A percentile compares a stretch with the other conserved stretches of the same genome.
Evolutionary conservation across 2,797 vertebrate species (phyloP).

Genomic region (Eremophila alpestris): DNA sequence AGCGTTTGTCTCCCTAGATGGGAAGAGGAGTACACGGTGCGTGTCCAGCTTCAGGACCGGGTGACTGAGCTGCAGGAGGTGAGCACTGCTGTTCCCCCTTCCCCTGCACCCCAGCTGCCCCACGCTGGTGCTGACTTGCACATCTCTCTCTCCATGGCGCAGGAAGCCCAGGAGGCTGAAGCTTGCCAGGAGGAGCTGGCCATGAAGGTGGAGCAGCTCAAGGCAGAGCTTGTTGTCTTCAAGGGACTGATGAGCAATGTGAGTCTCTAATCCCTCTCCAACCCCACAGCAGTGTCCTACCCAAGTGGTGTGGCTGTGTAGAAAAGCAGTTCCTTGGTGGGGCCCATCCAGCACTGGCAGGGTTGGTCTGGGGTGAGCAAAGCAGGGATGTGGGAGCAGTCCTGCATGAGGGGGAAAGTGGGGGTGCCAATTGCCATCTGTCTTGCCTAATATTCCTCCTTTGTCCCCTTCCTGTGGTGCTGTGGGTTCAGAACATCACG

Average conservation of each 20-base stretch:
- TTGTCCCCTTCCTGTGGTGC: neutral
- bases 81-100: neutral
- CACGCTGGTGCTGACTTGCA: neutral
- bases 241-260: conserved; percentile 99
- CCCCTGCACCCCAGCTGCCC: neutral
- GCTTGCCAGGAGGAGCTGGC: conserved; percentile 95
- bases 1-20: conserved; percentile 79
- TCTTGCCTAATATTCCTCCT: neutral
- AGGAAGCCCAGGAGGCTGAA: conserved; percentile 97
- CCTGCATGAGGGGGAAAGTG: rapidly evolving
- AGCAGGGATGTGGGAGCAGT: neutral
- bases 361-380: neutral
- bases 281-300: neutral
- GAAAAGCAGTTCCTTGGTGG: neutral
- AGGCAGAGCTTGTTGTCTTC: conserved; percentile 95
- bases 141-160: neutral
- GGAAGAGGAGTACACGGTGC: conserved; percentile 94
- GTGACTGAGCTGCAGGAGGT: conserved; percentile 93
- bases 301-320: rapidly evolving
- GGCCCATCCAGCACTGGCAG: neutral
- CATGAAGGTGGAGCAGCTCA: conserved; percentile 92
- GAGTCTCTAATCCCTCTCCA: conserved; percentile 50
- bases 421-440: rapidly evolving
- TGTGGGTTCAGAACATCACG: conserved; percentile 82
- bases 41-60: conserved; percentile 91